These are phyloP conservation scores for Chondrosia reniformis DNA, from an alignment of 37 sponge, comb jelly and placozoan species.

Conservation along the genomic window DNA sequence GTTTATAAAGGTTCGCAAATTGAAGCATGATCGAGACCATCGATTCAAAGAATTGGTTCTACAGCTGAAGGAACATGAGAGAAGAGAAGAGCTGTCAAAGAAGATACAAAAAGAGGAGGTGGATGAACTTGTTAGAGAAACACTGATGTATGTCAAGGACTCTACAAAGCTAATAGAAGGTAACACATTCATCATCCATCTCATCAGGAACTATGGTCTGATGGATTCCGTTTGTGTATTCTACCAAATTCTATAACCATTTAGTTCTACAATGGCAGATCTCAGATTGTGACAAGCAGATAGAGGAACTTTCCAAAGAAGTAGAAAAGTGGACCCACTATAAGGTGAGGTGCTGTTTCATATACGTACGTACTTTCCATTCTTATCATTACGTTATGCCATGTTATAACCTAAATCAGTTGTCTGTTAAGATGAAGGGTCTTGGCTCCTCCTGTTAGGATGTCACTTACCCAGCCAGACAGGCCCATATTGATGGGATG, in stretches of 20 bases:
- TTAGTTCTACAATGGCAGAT: slow-evolving; percentile 17
- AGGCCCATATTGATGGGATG: slow-evolving; percentile 37
- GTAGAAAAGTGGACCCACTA: slow-evolving; percentile 6
- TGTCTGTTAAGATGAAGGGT: background rate
- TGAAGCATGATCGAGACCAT: slow-evolving; percentile 15
- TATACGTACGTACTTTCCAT: background rate
- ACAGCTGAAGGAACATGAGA: slow-evolving; percentile 34
- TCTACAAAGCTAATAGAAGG: slow-evolving; percentile 35
- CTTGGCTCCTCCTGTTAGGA: slow-evolving; percentile 13
- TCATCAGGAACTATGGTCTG: background rate
- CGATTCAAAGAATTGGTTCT: slow-evolving; percentile 30
- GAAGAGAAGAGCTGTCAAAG: background rate
- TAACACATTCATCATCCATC: slow-evolving; percentile 11
- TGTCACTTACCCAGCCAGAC: slow-evolving; percentile 7
- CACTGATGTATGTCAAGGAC: background rate
- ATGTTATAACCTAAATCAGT: background rate
- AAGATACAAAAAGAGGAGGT: slow-evolving; percentile 43
- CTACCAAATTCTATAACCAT: background rate
- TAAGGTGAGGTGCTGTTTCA: background rate
- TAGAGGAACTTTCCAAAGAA: background rate
- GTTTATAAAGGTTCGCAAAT: slow-evolving; percentile 30
- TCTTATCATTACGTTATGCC: background rate
- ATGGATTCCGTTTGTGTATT: background rate
- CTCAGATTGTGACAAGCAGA: slow-evolving; percentile 12
- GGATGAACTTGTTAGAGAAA: slow-evolving; percentile 40